phyloP scores from a whole-genome alignment of 1,140 invertebrate genomes.

The Caerostris extrusa region DNA sequence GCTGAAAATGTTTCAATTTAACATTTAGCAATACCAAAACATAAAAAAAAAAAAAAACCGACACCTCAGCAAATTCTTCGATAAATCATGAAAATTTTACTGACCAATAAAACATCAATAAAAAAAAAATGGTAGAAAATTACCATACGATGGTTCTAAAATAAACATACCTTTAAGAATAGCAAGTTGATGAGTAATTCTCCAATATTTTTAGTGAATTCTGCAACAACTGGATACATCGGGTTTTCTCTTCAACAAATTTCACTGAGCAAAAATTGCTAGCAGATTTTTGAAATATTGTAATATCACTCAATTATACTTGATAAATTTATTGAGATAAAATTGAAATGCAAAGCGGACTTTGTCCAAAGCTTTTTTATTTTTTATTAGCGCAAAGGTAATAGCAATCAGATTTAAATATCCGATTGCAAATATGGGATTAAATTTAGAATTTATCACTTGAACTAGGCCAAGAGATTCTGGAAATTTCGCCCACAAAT shows the following conservation, averaged over 20 bases:
- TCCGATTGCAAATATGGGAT: slow-evolving; percentile 50
- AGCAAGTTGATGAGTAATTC: slow-evolving; percentile 57
- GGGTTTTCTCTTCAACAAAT: slow-evolving; percentile 26
- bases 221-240: slow-evolving; percentile 55
- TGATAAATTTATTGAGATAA: background rate
- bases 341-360: slow-evolving; percentile 2
- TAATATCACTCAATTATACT: background rate
- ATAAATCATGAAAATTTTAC: background rate
- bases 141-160: background rate
- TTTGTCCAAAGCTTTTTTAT: background rate
- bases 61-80: background rate
- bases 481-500: slow-evolving; percentile 37
- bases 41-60: background rate
- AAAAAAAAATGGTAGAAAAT: background rate
- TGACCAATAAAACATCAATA: background rate
- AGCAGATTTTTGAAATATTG: background rate
- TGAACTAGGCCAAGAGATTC: slow-evolving; percentile 64
- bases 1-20: too few relatives aligned
- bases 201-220: slow-evolving; percentile 48
- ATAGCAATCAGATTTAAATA: slow-evolving; percentile 54
- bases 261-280: background rate
- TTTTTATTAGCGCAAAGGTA: background rate
- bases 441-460: slow-evolving; percentile 36
- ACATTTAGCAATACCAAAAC: too few relatives aligned
- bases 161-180: slow-evolving; percentile 46